These are phyloP conservation scores for Phyto melanocephala DNA, from an alignment of 2,888 invertebrate genomes.

Conservation along the genomic window DNA sequence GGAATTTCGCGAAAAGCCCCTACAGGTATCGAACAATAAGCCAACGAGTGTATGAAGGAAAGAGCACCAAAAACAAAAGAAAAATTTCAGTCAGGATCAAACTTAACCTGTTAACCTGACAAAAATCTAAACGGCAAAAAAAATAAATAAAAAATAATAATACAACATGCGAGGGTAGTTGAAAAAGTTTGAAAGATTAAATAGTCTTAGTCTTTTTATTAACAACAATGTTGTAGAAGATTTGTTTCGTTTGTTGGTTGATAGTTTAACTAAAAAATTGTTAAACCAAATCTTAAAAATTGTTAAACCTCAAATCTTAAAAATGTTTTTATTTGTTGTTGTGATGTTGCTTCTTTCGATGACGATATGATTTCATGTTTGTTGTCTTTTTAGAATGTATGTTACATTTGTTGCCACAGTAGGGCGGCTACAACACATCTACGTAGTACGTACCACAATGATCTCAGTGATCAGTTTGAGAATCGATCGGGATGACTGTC, in stretches of 20 bases:
- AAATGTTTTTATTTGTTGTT: not conserved
- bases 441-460: not conserved
- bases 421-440: slow-evolving; percentile 35
- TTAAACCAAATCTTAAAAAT: not conserved
- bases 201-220: not conserved
- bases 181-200: not conserved
- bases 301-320: too few relatives aligned
- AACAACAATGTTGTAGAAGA: slow-evolving; percentile 3
- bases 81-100: slow-evolving; percentile 55
- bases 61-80: slow-evolving; percentile 16
- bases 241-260: not conserved
- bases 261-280: not conserved
- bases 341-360: slow-evolving; percentile 12
- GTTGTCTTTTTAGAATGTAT: slow-evolving; percentile 46
- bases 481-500: slow-evolving; percentile 19
- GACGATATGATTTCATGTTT: slow-evolving; percentile 45
- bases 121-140: slow-evolving; percentile 21
- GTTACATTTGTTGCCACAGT: slow-evolving; percentile 60
- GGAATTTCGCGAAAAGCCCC: slow-evolving; percentile 56
- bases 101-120: slow-evolving; percentile 60
- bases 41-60: slow-evolving; percentile 1
- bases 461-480: not conserved
- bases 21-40: slow-evolving; percentile 21
- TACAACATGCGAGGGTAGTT: slow-evolving; percentile 49
- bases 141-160: not conserved